Conservation (phyloP, 2,113 vertebrate genomes). For the Semnopithecus entellus region DNA sequence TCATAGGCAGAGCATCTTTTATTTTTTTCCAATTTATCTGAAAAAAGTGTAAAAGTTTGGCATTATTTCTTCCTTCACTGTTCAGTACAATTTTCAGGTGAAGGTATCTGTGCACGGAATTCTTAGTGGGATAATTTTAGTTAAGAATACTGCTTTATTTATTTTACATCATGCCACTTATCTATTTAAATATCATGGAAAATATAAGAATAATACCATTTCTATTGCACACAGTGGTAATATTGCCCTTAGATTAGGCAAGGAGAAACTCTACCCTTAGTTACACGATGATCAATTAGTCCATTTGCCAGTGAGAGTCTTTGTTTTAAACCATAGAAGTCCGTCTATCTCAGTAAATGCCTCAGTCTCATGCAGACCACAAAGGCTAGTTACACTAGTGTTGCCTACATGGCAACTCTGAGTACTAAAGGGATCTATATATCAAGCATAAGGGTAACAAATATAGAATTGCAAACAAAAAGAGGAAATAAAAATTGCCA, state of each 20-base stretch:
- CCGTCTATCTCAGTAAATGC: not conserved
- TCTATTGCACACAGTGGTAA: not conserved
- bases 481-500: not conserved
- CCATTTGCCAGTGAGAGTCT: not conserved
- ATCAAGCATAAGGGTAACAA: not conserved
- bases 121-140: not conserved
- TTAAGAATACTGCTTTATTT: not conserved
- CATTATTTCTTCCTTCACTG: not conserved
- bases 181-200: not conserved
- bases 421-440: not conserved
- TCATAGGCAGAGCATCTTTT: not conserved
- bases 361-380: not conserved
- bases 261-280: not conserved
- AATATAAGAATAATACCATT: not conserved
- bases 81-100: not conserved
- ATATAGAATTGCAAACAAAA: not conserved
- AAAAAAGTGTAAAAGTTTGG: not conserved
- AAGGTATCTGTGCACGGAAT: not conserved
- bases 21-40: not conserved
- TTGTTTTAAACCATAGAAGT: not conserved
- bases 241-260: too few species aligned
- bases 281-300: not conserved
- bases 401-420: not conserved
- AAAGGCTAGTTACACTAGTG: not conserved
- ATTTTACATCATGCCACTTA: not conserved